Evolutionary conservation across 2,888 invertebrate species (phyloP), one percentile per base, ranked within the genome.

Genomic region (Blera fallax): DNA sequence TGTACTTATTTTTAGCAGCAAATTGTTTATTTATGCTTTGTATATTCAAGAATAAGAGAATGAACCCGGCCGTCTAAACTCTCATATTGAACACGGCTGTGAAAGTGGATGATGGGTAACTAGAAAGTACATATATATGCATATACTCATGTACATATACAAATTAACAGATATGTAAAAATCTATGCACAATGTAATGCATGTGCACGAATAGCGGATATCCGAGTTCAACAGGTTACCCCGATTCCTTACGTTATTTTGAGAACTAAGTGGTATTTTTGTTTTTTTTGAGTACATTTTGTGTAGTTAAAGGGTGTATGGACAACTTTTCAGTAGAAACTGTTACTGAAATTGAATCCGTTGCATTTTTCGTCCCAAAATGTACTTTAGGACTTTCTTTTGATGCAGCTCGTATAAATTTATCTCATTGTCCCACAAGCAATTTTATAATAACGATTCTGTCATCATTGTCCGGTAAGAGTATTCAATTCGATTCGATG

Each of bases 1-100:
- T 21, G 14, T 18, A 21, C 27, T 76, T 76, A 76, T 76, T 76
- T 76, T 76, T 76, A 65, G 76, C 65, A 21, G 27, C 45, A 65
- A 18, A 34, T 76, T 76, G 65, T 70, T 70, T 70, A 58, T 58
- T 69, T 56, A 43, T 6, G 43, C 54, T 29, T 16, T 27, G 43
- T 56, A 29, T 56, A 54, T 69, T 18, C 52, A 37, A 48, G 56
- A 29, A 40, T 40, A 69, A 69, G n/a, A 43, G 11, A 37, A 43
- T 40, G 18, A 40, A 69, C 67, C 48, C 5, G 14, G 6, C 14
- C 40, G 14, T 40, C 32, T 32, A n/a, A 34, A 64, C 21, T n/a
- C 32, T 48, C 45, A n/a, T 29, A 48, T 48, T 7, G 50, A 43
- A 34, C 10, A 21, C 32, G 34, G 14, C n/a, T 50, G 21, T 48